Percentiles rank a stretch among this genome's conserved stretches.
phyloP scores from a whole-genome alignment of 2,888 invertebrate genomes.

The Xanthorhoe spadicearia region DNA sequence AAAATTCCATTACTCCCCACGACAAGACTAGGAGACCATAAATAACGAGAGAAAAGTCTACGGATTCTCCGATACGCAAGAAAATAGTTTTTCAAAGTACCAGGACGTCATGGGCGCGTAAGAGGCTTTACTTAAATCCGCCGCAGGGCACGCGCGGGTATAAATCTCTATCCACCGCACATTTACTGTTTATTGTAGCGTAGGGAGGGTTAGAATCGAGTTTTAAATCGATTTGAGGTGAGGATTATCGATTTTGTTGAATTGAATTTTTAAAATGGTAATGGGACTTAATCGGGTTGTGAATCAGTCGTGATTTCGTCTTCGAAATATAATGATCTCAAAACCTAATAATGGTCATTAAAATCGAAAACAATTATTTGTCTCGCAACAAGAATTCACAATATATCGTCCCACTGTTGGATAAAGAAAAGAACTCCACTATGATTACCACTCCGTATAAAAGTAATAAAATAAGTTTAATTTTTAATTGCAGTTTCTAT shows the following conservation, averaged over 20 bases:
- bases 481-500: not conserved
- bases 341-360: too few species aligned
- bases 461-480: too few species aligned
- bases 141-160: conserved; percentile 55
- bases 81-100: conserved; percentile 65
- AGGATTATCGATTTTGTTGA: not conserved
- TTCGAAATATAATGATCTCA: too few species aligned
- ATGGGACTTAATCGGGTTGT: too few species aligned
- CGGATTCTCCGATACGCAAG: conserved; percentile 35
- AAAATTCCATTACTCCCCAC: conserved; percentile 15
- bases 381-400: too few species aligned
- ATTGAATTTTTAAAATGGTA: too few species aligned
- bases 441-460: too few species aligned
- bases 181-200: conserved; percentile 52
- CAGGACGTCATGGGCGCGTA: conserved; percentile 58
- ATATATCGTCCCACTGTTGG: too few species aligned
- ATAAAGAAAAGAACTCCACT: too few species aligned
- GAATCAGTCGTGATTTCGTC: too few species aligned
- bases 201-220: conserved; percentile 37
- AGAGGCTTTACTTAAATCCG: conserved; percentile 65
- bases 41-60: conserved; percentile 31
- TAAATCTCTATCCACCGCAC: conserved; percentile 55
- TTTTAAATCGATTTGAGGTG: conserved; percentile 19
- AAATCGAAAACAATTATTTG: too few species aligned
- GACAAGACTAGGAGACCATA: conserved; percentile 27